Conservation (phyloP, 2,888 invertebrate species). For the Pyrrhia umbra region DNA sequence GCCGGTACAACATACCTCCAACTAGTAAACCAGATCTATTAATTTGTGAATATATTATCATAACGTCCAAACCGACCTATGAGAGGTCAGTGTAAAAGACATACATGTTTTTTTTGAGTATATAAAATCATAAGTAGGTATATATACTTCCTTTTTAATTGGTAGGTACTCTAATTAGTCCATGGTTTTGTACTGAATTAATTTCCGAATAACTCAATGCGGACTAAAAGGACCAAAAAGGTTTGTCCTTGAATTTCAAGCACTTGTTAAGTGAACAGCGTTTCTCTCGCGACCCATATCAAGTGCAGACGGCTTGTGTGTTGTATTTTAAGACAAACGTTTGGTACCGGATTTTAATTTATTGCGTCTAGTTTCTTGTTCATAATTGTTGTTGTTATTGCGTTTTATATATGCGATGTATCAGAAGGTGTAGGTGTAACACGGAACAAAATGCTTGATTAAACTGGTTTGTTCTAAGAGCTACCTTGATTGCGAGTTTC, state of each 20-base stretch:
- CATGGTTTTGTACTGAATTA: conserved; percentile 37
- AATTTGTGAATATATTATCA: too few species aligned
- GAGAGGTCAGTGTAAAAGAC: too few species aligned
- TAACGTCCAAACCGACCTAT: too few species aligned
- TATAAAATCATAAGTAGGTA: too few species aligned
- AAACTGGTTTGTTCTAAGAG: too few species aligned
- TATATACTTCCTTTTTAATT: background rate
- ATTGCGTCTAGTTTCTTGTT: background rate
- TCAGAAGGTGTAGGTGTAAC: background rate
- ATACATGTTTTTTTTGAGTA: too few species aligned
- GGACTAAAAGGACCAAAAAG: conserved; percentile 41
- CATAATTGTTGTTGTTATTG: background rate
- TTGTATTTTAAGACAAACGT: conserved; percentile 42
- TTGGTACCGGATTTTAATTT: conserved; percentile 35
- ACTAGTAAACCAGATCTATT: too few species aligned
- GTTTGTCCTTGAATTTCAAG: conserved; percentile 40
- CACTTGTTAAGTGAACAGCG: conserved; percentile 39
- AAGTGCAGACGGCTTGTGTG: conserved; percentile 50
- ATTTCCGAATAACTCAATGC: conserved; percentile 34
- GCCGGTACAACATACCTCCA: too few species aligned
- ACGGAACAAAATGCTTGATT: background rate
- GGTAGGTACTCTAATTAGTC: conserved; percentile 30
- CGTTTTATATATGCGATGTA: background rate
- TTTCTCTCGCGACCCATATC: conserved; percentile 47
- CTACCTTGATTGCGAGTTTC: background rate